Base-by-base conservation (phyloP, 2,113 vertebrate genomes). In the Crotalus horridus region DNA sequence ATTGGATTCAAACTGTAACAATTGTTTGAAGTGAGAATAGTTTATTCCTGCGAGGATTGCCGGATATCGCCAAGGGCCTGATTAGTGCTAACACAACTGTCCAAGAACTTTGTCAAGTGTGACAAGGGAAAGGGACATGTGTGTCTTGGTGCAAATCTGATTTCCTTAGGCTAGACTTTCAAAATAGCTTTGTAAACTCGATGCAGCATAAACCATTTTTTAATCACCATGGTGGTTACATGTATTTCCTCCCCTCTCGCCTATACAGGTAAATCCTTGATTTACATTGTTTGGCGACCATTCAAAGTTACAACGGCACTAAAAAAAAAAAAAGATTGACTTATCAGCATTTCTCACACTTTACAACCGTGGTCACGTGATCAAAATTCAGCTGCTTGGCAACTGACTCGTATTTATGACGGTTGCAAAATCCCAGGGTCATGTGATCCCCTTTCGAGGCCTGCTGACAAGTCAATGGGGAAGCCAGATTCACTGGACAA, bases 1-100 rank as follows among this genome's bases (percentile, higher is more conserved):
- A 98, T 98, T 98, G 98, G 97, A 98, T 98, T 98, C 97, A 98
- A 98, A 98, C 98, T 97, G 97, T 97, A 97, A 96, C 97, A 97
- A 97, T 98, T 98, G 98, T 98, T 98, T 98, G 97, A 98, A 98
- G 97, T 98, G 96, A 98, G 97, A 97, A 97, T 97, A 97, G 98
- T 97, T 97, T 97, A 98, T 97, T 98, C 98, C 97, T 97, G 93
- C 81, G 97, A 97, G 98, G 95, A 90, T 95, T 96, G 92, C 94
- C 48, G 95, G 95, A 94, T 97, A 96, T 97, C 96, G 97, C 97
- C 95, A 85, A 95, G 96, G 95, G 95, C 95, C 96, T 96, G 94
- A 96, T 97, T 96, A 97, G 96, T 96, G 95, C 95, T 87, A 96
- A 89, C 96, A 95, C 91, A 96, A 97, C 96, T 97, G 95, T 96